Evolutionary conservation across 2,888 invertebrate species (phyloP).

Genomic region (Frankliniella fusca): DNA sequence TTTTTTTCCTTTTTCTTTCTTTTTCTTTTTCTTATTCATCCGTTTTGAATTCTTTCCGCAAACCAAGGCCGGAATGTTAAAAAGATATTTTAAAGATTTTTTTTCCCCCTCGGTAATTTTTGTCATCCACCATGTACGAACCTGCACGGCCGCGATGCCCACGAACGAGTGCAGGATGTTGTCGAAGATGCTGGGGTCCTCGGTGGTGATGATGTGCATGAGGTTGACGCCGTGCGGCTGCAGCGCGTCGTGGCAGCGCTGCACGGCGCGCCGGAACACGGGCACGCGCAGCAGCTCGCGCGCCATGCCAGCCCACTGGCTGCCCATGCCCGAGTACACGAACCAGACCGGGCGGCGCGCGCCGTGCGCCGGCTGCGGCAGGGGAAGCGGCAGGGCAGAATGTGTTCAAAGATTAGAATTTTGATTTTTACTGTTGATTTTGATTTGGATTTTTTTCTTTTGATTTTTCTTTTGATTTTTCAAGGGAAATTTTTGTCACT

Average conservation of each 20-base stretch:
- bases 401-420: too few relatives aligned
- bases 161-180: slow-evolving; percentile 85
- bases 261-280: slow-evolving; percentile 62
- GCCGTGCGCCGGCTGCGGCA: not conserved
- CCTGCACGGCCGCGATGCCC: slow-evolving; percentile 89
- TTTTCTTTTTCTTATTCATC: too few relatives aligned
- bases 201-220: slow-evolving; percentile 69
- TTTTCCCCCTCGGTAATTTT: too few relatives aligned
- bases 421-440: too few relatives aligned
- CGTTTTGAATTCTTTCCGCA: too few relatives aligned
- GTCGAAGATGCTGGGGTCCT: slow-evolving; percentile 72
- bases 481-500: too few relatives aligned
- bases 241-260: slow-evolving; percentile 61
- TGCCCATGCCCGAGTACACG: slow-evolving; percentile 68
- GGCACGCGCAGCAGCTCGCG: slow-evolving; percentile 60
- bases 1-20: slow-evolving; percentile 5
- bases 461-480: too few relatives aligned
- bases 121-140: too few relatives aligned
- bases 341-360: slow-evolving; percentile 55
- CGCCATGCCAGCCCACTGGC: slow-evolving; percentile 66
- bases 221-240: slow-evolving; percentile 75
- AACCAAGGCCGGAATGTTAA: too few relatives aligned
- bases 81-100: too few relatives aligned
- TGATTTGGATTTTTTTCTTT: too few relatives aligned
- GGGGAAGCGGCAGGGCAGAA: not conserved